Evolutionary conservation across 2,797 vertebrate species (phyloP), one percentile per base, ranked within the genome.

Genomic region (Artibeus jamaicensis): DNA sequence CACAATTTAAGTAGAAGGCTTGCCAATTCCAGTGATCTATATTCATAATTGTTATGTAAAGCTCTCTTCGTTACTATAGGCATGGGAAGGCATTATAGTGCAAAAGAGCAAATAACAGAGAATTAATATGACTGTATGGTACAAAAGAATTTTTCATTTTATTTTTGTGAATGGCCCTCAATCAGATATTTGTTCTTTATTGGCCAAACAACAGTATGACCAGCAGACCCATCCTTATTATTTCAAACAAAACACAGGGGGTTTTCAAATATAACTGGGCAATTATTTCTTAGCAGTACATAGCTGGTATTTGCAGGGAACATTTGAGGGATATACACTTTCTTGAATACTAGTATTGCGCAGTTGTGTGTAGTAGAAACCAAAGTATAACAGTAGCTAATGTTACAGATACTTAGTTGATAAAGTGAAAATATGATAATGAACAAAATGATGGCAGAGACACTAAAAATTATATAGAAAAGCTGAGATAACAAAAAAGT

Each of bases 401-500:
- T 82, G 29, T 62, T 77, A 39, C 4, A 59, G 22, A 67, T 74
- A 71, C 48, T 46, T 14, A 42, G 0, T 74, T 81, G 18, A 92
- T 85, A 29, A 84, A 89, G 59, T 62, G 9, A 83, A 74, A 93
- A 70, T 83, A 19, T 79, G 50, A 89, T 42, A 39, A 79, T 71
- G 50, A 73, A 15, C 15, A 96, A 94, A 95, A 89, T 77, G 37
- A 94, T 84, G 57, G n/a, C 24, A 86, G 48, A 74, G 78, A 93
- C 32, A 93, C 37, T 91, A 85, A 88, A 88, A 91, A 39, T 86
- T 71, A 76, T 46, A 21, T 87, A 21, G 55, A 85, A 91, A 94
- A 88, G 2, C 53, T 78, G 65, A 92, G 42, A 96, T 97, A 89
- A 93, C 62, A 91, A 94, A 71, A 67, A 94, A 65, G 24, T 77